Percentiles rank a stretch among this genome's conserved stretches.
Evolutionary conservation across 2,113 vertebrate species (phyloP).

Genomic region (Zosterops japonicus): DNA sequence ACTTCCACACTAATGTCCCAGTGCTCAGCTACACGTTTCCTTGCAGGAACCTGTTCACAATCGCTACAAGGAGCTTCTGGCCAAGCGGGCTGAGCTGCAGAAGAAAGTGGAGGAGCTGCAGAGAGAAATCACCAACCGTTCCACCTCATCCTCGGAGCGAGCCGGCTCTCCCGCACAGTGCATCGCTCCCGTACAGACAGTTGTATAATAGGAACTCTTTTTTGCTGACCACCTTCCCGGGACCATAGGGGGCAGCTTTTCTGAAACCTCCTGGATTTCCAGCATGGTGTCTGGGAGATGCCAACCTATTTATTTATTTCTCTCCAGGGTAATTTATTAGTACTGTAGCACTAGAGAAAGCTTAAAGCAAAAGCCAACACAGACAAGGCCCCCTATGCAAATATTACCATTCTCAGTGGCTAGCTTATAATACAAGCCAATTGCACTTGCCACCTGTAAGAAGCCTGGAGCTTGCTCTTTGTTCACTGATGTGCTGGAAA

Average conservation of each 20-base stretch:
- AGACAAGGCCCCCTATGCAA: slow-evolving; percentile 36
- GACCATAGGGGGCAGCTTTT: not conserved
- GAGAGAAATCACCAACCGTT: slow-evolving; percentile 88
- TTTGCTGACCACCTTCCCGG: not conserved
- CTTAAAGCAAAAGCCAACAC: slow-evolving; percentile 14
- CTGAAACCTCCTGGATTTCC: not conserved
- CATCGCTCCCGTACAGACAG: slow-evolving; percentile 88
- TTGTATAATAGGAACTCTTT: slow-evolving; percentile 74
- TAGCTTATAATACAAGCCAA: slow-evolving; percentile 10
- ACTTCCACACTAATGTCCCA: fast-evolving
- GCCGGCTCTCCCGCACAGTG: slow-evolving; percentile 87
- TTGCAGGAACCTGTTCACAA: slow-evolving; percentile 90
- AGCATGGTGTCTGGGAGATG: slow-evolving; percentile 15
- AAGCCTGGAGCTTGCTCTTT: not conserved
- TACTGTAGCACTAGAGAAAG: slow-evolving; percentile 56
- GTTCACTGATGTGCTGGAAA: not conserved
- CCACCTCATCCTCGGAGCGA: slow-evolving; percentile 84
- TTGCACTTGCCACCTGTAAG: slow-evolving; percentile 15
- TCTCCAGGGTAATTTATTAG: slow-evolving; percentile 66
- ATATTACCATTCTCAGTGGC: slow-evolving; percentile 23
- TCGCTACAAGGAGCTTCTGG: slow-evolving; percentile 92
- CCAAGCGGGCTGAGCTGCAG: slow-evolving; percentile 92
- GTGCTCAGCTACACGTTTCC: not conserved
- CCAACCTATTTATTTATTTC: slow-evolving; percentile 73
- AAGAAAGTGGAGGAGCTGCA: slow-evolving; percentile 95